Evolutionary conservation across 2,113 vertebrate genomes (phyloP).

Genomic region (Pituophis catenifer): DNA sequence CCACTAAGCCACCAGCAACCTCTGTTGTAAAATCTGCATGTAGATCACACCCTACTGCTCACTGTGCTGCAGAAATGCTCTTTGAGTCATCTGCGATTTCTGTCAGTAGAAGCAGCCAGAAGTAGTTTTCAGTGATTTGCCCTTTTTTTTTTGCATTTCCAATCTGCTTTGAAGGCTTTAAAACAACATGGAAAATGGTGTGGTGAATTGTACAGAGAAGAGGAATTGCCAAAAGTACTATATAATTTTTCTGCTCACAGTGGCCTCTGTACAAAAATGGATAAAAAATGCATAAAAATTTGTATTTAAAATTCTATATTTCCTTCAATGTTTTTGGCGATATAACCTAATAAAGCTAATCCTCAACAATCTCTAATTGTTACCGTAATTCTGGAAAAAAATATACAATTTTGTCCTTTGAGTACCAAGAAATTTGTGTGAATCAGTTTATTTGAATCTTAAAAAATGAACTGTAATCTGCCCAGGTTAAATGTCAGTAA

Average conservation of each 20-base stretch:
- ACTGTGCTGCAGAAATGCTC: neutral
- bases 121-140: too few species aligned
- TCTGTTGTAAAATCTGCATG: neutral
- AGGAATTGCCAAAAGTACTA: neutral
- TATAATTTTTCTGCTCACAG: neutral
- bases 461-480: neutral
- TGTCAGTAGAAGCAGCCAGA: neutral
- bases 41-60: neutral
- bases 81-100: neutral
- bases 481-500: neutral
- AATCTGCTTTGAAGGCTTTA: neutral
- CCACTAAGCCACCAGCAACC: too few species aligned
- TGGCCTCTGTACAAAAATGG: neutral
- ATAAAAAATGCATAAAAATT: neutral
- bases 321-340: neutral
- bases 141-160: too few species aligned
- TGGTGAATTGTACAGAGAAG: neutral
- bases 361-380: neutral
- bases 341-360: neutral
- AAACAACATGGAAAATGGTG: neutral
- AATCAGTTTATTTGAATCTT: neutral
- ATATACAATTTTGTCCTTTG: neutral
- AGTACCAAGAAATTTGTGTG: neutral
- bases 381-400: neutral
- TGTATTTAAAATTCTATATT: neutral